phyloP scores from a whole-genome alignment of 2,888 invertebrate species.

The Myopa testacea region DNA sequence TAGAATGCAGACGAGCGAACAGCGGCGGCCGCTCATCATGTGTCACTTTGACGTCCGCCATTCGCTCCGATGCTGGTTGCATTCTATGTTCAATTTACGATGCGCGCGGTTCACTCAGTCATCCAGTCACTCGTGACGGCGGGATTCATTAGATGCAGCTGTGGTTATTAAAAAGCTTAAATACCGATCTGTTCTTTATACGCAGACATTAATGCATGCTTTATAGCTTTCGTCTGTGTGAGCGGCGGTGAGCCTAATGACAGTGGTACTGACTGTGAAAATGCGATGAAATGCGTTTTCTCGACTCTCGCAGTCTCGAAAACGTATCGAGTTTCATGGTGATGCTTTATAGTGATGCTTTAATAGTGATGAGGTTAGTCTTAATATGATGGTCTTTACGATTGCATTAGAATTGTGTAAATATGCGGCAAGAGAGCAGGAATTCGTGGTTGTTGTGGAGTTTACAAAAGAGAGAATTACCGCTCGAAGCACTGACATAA shows the following conservation, averaged over 20 bases:
- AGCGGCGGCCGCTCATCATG: conserved; percentile 12
- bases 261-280: background rate
- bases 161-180: conserved; percentile 17
- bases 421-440: conserved; percentile 6
- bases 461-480: background rate
- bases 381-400: background rate
- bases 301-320: background rate
- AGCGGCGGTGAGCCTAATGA: conserved; percentile 2
- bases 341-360: conserved; percentile 7
- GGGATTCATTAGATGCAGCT: conserved; percentile 22
- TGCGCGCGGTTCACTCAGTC: background rate
- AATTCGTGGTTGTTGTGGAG: background rate
- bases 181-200: conserved; percentile 10
- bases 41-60: conserved; percentile 17
- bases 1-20: background rate
- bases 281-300: conserved; percentile 9
- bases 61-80: background rate
- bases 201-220: background rate
- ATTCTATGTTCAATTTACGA: background rate
- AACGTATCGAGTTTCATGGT: conserved; percentile 34
- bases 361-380: conserved; percentile 31
- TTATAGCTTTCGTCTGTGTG: background rate
- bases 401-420: conserved; percentile 26
- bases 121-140: background rate
- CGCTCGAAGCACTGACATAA: background rate